Evolutionary conservation across 2,797 vertebrate species (phyloP).

Genomic region (Mus minutoides): DNA sequence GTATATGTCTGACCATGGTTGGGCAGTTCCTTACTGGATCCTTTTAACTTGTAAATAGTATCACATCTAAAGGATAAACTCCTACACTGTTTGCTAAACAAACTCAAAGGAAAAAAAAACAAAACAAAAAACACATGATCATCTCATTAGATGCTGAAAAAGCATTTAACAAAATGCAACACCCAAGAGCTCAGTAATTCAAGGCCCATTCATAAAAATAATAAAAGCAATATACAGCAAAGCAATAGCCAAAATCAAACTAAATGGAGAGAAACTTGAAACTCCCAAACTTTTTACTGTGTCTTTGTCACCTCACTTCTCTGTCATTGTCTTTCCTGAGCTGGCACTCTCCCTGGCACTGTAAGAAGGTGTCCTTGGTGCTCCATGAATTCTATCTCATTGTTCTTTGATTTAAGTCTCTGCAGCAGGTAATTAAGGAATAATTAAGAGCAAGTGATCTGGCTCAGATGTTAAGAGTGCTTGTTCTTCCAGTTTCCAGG

Average conservation of each 20-base stretch:
- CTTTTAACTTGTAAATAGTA: too few species aligned
- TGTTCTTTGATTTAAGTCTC: background rate
- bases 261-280: background rate
- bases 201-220: background rate
- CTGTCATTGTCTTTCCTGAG: background rate
- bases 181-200: background rate
- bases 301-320: background rate
- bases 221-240: background rate
- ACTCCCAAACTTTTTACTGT: background rate
- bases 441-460: background rate
- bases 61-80: too few species aligned
- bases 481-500: background rate
- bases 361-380: background rate
- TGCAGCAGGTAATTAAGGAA: background rate
- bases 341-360: background rate
- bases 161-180: too few species aligned
- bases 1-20: too few species aligned
- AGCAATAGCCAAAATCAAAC: background rate
- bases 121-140: too few species aligned
- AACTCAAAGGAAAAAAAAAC: too few species aligned
- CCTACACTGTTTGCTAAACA: too few species aligned
- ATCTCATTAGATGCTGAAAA: too few species aligned
- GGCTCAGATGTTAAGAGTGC: background rate
- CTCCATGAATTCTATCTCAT: background rate
- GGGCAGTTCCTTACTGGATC: too few species aligned